phyloP scores from a whole-genome alignment of 2,113 vertebrate species.

The Stomatorhinus ivindoensis region DNA sequence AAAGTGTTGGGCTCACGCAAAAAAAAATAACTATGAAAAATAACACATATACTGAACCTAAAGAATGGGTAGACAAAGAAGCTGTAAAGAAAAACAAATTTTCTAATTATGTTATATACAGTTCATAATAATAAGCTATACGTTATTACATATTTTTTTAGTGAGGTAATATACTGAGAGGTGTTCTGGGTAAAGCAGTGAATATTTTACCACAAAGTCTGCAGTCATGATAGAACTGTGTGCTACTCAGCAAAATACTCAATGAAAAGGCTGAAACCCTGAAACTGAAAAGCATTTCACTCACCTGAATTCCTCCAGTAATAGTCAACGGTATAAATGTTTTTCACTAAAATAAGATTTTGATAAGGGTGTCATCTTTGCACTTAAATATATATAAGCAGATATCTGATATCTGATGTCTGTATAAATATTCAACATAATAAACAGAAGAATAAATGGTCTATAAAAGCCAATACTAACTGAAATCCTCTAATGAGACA shows the following conservation, averaged over 20 bases:
- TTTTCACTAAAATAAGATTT: not conserved
- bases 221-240: not conserved
- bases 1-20: not conserved
- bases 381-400: not conserved
- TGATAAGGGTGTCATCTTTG: not conserved
- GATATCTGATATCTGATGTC: not conserved
- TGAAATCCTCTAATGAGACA: not conserved
- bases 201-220: not conserved
- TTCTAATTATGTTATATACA: not conserved
- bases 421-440: not conserved
- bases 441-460: not conserved
- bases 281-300: too few species aligned
- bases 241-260: not conserved
- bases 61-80: not conserved
- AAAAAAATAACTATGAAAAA: not conserved
- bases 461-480: not conserved
- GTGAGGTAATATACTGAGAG: not conserved
- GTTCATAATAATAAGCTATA: not conserved
- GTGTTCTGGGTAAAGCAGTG: not conserved
- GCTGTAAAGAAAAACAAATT: not conserved
- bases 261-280: not conserved
- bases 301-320: not conserved
- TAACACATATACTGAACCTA: not conserved
- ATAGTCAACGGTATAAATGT: not conserved
- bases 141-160: not conserved